Evolutionary conservation across 1,140 invertebrate genomes (phyloP).

Genomic region (Apis dorsata): DNA sequence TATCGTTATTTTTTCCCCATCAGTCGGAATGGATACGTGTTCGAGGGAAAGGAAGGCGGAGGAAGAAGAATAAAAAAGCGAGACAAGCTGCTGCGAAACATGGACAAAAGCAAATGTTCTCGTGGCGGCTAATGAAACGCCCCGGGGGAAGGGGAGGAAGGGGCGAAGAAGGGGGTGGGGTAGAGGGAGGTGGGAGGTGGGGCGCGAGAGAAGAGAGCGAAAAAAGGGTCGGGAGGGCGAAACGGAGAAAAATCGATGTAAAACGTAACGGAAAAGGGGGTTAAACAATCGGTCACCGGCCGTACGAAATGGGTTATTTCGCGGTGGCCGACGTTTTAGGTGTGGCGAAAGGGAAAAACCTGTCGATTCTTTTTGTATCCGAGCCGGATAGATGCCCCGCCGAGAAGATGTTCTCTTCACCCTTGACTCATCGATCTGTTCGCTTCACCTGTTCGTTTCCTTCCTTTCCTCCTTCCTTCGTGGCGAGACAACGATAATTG

Average conservation of each 20-base stretch:
- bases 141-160: background rate
- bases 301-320: constrained; percentile 44
- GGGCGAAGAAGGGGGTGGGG: background rate
- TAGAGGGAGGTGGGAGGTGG: background rate
- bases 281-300: constrained; percentile 37
- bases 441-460: constrained; percentile 1
- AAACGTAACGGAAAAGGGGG: constrained; percentile 34
- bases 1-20: too few species aligned
- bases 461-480: background rate
- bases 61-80: constrained; percentile 2
- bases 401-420: background rate
- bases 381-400: background rate
- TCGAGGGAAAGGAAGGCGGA: background rate
- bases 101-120: constrained; percentile 55
- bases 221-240: constrained; percentile 32
- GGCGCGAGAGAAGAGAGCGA: too few species aligned
- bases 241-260: constrained; percentile 35
- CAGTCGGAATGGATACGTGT: background rate
- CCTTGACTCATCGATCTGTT: constrained; percentile 29
- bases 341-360: constrained; percentile 54
- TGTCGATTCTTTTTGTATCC: constrained; percentile 41
- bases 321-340: constrained; percentile 16
- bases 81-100: constrained; percentile 47
- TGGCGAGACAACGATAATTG: constrained; percentile 36
- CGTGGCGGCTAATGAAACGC: constrained; percentile 54